A percentile compares a stretch with the other conserved stretches of the same genome.
Evolutionary conservation across 35 echinoderm and acorn worm genomes (phyloP).

Genomic region (Apostichopus japonicus): DNA sequence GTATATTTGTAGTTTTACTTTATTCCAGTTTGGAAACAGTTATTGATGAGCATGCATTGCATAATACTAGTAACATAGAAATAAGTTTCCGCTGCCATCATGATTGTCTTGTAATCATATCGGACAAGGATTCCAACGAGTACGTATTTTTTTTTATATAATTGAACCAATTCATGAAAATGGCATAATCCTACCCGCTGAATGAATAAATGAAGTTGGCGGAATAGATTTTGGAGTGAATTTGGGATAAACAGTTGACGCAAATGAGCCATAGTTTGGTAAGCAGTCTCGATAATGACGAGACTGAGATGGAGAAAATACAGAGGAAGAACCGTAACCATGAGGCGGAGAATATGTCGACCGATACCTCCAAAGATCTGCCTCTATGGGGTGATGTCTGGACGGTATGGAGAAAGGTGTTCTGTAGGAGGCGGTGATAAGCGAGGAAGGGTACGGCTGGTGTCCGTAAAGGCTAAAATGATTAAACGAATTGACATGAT

Average conservation of each 20-base stretch:
- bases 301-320: neutral
- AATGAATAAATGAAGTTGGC: neutral
- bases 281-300: neutral
- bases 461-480: constrained; percentile 78
- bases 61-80: no score
- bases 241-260: neutral
- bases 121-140: no score
- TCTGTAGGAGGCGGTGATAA: neutral
- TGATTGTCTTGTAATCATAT: no score
- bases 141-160: neutral
- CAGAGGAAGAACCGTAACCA: neutral
- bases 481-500: constrained; percentile 83
- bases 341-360: neutral
- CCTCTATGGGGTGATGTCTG: neutral
- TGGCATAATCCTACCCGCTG: neutral
- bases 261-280: neutral
- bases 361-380: neutral
- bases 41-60: no score
- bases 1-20: no score
- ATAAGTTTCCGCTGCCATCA: no score
- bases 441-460: constrained; percentile 3
- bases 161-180: neutral
- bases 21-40: no score
- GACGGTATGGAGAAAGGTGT: neutral
- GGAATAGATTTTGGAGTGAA: neutral